Percentiles rank a stretch among this genome's conserved stretches.
Evolutionary conservation across 2,888 invertebrate species (phyloP).

Genomic region (Achlya flavicornis): DNA sequence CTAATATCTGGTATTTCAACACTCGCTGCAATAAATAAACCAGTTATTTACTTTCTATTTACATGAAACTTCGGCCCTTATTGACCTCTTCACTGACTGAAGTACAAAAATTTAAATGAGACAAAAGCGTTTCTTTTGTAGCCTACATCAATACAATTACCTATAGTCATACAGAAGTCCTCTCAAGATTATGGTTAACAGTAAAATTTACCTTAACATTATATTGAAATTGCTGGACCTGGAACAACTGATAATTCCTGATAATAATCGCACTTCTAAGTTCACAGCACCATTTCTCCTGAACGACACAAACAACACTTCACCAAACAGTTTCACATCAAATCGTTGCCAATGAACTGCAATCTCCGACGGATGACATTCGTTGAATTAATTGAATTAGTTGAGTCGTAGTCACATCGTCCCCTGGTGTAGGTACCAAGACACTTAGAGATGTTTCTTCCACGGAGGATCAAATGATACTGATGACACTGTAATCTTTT

Average conservation of each 20-base stretch:
- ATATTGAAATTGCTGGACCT: constrained; percentile 24
- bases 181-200: background rate
- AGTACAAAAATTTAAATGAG: no score
- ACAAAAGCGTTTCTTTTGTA: no score
- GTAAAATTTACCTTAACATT: constrained; percentile 51
- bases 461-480: constrained; percentile 70
- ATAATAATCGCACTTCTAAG: constrained; percentile 14
- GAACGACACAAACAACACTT: constrained; percentile 31
- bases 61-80: background rate
- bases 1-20: background rate
- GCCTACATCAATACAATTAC: no score
- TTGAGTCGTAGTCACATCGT: background rate
- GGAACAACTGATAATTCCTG: constrained; percentile 23
- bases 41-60: background rate
- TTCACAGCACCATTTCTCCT: constrained; percentile 27
- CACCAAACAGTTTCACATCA: constrained; percentile 27
- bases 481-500: constrained; percentile 74
- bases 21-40: background rate
- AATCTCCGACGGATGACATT: constrained; percentile 71
- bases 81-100: background rate
- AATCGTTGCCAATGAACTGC: constrained; percentile 33
- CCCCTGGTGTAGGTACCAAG: constrained; percentile 16
- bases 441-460: constrained; percentile 54
- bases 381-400: constrained; percentile 76
- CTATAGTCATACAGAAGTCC: no score